Base-by-base conservation (phyloP, 2,888 invertebrate species). In the Drosophila vallismaia region DNA sequence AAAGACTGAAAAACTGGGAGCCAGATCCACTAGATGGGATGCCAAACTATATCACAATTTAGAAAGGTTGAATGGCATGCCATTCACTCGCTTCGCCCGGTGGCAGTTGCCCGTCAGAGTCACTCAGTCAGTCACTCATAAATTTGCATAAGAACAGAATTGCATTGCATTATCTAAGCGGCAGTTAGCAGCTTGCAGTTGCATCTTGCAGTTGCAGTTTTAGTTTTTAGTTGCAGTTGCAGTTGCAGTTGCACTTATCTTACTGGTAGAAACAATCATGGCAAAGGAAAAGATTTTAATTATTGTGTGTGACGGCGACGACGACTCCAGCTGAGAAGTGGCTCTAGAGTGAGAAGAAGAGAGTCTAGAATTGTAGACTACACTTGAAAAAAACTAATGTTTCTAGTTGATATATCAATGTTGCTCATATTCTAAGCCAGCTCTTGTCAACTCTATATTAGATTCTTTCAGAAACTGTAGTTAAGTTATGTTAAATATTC, bases 41-140 rank as follows among this genome's bases (percentile, higher is more conserved):
- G 67, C 57, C 68, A 74, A 81, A 81, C 72, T 74, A 31, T 74
- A 75, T 71, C 64, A 81, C 71, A 83, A 72, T 75, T 81, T 81
- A 81, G 83, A 82, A 83, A 86, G 84, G 79, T 84, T 86, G 78
- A 78, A 80, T 75, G 74, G 81, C 82, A 80, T 70, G 81, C 74
- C 84, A 75, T 78, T 75, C 76, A 71, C 83, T 59, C 45, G 63
- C 56, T 48, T 56, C 42, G 63, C 45, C 79, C 71, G 67, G 74
- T 74, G 76, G 64, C 78, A 76, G 74, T 67, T 77, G 55, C 57
- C 75, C 63, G 60, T 79, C 79, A 64, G 66, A 70, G 75, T 68
- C 74, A 60, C 63, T 58, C 58, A 68, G 56, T 74, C 69, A 69
- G 67, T 62, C 74, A 63, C 75, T 82, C 85, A 86, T 84, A 84